Evolutionary conservation across 2,113 vertebrate species (phyloP).

Genomic region (Hemibagrus wyckioides): DNA sequence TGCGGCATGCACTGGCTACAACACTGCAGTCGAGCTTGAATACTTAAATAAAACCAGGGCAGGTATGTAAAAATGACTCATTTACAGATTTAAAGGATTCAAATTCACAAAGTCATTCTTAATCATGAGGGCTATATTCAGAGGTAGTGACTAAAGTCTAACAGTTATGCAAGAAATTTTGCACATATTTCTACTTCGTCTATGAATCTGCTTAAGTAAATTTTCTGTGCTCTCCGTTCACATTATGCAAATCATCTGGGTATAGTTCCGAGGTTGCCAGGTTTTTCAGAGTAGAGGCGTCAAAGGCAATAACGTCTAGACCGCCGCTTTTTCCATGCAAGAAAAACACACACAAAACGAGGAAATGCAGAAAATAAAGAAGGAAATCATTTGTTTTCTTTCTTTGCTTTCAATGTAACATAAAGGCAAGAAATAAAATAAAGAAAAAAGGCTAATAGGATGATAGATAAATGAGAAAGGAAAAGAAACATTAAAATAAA

Average conservation of each 20-base stretch:
- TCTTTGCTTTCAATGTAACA: background rate
- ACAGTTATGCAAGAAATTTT: background rate
- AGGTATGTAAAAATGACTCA: background rate
- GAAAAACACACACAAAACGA: background rate
- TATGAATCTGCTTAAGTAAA: background rate
- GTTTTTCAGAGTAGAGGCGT: background rate
- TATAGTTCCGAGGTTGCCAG: background rate
- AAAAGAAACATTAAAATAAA: background rate
- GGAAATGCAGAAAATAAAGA: background rate
- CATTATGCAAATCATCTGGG: background rate
- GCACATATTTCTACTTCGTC: background rate
- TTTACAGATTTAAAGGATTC: background rate
- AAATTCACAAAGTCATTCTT: background rate
- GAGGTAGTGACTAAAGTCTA: background rate
- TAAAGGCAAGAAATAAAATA: background rate
- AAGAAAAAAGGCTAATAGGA: background rate
- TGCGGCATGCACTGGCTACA: background rate
- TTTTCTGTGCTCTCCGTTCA: background rate
- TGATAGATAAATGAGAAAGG: background rate
- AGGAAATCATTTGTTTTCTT: background rate
- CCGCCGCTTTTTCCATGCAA: background rate
- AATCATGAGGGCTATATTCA: background rate
- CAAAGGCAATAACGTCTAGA: background rate
- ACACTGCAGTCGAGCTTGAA: background rate
- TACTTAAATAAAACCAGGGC: background rate